These are phyloP conservation scores for Pteronura brasiliensis DNA, from an alignment of 2,113 vertebrate species.

Conservation along the genomic window DNA sequence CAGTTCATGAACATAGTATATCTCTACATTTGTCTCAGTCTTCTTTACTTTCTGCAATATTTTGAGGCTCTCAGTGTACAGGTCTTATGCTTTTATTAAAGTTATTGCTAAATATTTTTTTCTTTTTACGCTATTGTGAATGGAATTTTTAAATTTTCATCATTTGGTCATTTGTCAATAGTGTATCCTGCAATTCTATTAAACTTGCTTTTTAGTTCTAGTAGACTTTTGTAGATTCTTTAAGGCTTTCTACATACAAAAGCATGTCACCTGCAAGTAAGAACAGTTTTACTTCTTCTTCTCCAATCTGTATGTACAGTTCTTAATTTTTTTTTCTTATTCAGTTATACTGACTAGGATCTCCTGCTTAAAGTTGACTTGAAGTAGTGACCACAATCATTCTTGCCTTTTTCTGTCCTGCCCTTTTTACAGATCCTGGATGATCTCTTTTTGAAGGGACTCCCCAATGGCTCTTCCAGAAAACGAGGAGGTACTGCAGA, in stretches of 20 bases:
- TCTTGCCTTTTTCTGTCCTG: background rate
- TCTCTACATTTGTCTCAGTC: background rate
- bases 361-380: background rate
- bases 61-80: slow-evolving; percentile 1
- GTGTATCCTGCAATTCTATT: background rate
- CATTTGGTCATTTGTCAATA: background rate
- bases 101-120: background rate
- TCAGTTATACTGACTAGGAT: background rate
- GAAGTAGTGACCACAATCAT: background rate
- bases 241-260: background rate
- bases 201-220: background rate
- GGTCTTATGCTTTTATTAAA: background rate
- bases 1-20: background rate
- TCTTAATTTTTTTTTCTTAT: slow-evolving; percentile 8
- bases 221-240: background rate
- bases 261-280: background rate
- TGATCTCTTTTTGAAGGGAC: background rate
- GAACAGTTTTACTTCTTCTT: background rate
- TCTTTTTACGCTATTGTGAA: background rate
- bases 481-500: background rate
- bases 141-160: background rate
- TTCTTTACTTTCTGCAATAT: background rate
- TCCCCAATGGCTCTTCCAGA: background rate
- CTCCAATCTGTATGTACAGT: background rate
- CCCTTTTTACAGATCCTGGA: background rate